These are phyloP conservation scores for Helostoma temminkii DNA, from an alignment of 2,797 vertebrate genomes.

Conservation along the genomic window DNA sequence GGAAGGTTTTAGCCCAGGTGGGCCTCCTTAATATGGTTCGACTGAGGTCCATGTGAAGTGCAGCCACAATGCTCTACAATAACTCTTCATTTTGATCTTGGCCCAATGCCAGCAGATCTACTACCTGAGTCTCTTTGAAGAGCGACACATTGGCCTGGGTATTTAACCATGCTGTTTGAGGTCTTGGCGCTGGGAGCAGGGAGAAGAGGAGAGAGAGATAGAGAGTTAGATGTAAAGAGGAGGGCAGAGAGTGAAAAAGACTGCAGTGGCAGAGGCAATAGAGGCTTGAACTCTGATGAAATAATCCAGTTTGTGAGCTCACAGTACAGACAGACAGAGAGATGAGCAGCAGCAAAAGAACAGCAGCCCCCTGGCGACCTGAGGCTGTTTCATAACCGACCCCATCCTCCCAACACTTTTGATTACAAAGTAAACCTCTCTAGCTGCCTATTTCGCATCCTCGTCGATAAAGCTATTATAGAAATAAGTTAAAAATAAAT, in stretches of 20 bases:
- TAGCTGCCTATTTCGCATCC: conserved; percentile 29
- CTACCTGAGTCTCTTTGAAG: conserved; percentile 90
- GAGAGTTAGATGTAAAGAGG: conserved; percentile 74
- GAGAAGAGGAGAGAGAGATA: conserved; percentile 63
- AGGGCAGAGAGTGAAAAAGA: conserved; percentile 78
- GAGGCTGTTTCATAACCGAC: conserved; percentile 71
- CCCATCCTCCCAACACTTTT: conserved; percentile 49
- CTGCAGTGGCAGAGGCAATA: conserved; percentile 81
- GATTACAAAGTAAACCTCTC: conserved; percentile 59
- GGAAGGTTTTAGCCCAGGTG: conserved; percentile 77
- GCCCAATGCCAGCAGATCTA: conserved; percentile 82
- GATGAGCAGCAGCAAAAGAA: conserved; percentile 67
- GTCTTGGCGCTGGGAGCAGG: conserved; percentile 82
- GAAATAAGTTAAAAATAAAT: too few relatives aligned
- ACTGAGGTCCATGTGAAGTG: conserved; percentile 78
- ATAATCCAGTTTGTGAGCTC: conserved; percentile 83
- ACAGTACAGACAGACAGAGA: conserved; percentile 75
- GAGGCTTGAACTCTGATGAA: conserved; percentile 83
- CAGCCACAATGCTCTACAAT: conserved; percentile 79
- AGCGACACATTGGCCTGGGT: conserved; percentile 86
- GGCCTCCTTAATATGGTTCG: conserved; percentile 78
- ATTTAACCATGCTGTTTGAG: conserved; percentile 90
- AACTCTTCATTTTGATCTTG: conserved; percentile 85
- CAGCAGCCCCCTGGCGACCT: conserved; percentile 67
- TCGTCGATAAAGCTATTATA: conserved; percentile 18